Conservation (phyloP, 2,797 vertebrate species). For the Phrynocephalus forsythii region DNA sequence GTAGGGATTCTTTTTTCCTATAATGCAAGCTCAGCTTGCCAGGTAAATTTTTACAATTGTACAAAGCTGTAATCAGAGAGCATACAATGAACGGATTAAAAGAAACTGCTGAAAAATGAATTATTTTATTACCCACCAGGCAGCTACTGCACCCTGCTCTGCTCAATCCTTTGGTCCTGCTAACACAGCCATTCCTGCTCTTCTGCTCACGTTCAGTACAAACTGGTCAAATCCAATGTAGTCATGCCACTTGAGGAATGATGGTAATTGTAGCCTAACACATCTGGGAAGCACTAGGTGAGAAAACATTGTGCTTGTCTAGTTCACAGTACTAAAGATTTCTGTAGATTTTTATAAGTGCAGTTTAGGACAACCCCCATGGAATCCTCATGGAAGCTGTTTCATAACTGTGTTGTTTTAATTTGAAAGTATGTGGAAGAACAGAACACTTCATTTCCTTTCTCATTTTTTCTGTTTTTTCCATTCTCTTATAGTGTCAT, state of each 20-base stretch:
- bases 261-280: neutral
- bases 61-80: conserved; percentile 49
- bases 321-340: neutral
- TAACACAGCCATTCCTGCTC: neutral
- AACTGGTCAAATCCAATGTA: conserved; percentile 2
- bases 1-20: conserved; percentile 8
- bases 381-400: neutral
- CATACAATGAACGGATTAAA: conserved; percentile 53
- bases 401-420: neutral
- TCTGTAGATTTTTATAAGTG: neutral
- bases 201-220: conserved; percentile 34
- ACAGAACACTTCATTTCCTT: neutral
- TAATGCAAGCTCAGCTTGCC: conserved; percentile 38
- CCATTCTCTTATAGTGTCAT: neutral
- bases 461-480: too few relatives aligned
- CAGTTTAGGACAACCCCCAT: neutral
- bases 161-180: neutral
- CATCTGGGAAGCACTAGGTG: neutral
- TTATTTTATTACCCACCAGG: conserved; percentile 39
- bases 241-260: neutral
- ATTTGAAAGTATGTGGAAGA: too few relatives aligned
- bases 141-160: neutral
- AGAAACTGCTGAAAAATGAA: conserved; percentile 37
- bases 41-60: conserved; percentile 46
- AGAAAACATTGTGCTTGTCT: neutral